Base-by-base conservation (phyloP, 2,113 vertebrate species). In the Dendrocopos noguchii region DNA sequence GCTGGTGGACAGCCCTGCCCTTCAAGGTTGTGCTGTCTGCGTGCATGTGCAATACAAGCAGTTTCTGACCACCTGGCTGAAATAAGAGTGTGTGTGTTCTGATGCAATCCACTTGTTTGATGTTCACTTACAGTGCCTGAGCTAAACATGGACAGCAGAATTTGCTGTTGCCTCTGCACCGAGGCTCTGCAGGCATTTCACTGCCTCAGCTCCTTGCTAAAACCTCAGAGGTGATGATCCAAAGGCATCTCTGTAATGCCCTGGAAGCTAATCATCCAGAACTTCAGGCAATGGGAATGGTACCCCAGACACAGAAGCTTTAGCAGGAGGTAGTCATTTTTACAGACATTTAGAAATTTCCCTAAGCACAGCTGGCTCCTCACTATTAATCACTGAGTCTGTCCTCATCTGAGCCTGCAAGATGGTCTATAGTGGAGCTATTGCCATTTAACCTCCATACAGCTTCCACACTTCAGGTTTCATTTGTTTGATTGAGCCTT, bases 381-480 rank as follows among this genome's bases (percentile, higher is more conserved):
- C 64, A 19, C 11, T 39, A 34, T 0, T 0, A 68, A 21, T 24
- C 4, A 0, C 34, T 6, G 50, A 44, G 39, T 50, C 44, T 29
- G 63, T 66, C 44, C 47, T 79, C 80, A 47, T 81, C 80, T 80
- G 50, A 79, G 33, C 59, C 65, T 87, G 34, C 52, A 63, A 80
- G 55, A 53, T 42, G 27, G 56, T 63, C 55, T 5, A 1, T 56
- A 46, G 19, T 1, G 1, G 28, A 90, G 31, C 47, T 55, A 7
- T 12, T 47, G 47, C 56, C 24, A 28, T 44, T 61, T 81, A 73
- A 89, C 52, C 61, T 74, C 83, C 5, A 0, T 12, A 12, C 47
- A 80, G 61, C 61, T 94, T 87, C 75, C 50, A 83, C 63, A 44
- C 19, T 94, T 84, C 65, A 79, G 59, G 10, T 94, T 88, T 89